Base-by-base conservation (phyloP, 2,797 vertebrate species). In the Urophycis tenuis region DNA sequence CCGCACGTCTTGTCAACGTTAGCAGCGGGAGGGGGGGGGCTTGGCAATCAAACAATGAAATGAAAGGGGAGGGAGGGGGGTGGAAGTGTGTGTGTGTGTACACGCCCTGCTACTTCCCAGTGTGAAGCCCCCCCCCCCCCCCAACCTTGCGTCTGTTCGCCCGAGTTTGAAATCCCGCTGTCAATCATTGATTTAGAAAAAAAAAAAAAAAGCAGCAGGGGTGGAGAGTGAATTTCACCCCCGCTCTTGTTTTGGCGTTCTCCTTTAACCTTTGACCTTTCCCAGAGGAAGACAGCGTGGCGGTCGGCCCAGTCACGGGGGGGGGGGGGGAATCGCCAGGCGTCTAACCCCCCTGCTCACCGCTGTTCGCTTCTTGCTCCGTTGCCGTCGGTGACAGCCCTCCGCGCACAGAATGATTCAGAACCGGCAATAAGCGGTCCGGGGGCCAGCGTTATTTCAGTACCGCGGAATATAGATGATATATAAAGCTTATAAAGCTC, bases 1-100 rank as follows among this genome's bases (percentile, higher is more conserved):
- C 10, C 5, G 17, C 22, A 60, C 49, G 2, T n/a, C 49, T 84
- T 89, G 90, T 90, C 87, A 87, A 64, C 49, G 3, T 60, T n/a
- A 88, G 83, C 29, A 75, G 25, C 88, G 79, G 85, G 80, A n/a
- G 10, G 79, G 81, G 33, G 31, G 45, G 49, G 19, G 49, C 19
- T 79, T 77, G 79, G 76, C 74, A 45, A 0, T 31, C 76, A 11
- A 9, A 83, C 82, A 86, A 75, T 73, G 60, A 39, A 12, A n/a
- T n/a, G n/a, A n/a, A n/a, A n/a, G n/a, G n/a, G n/a, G n/a, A n/a
- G n/a, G n/a, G n/a, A 10, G 64, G 49, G 75, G 39, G 45, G 5
- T 30, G 74, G 31, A 41, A 30, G 79, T 75, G 76, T 79, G 72
- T 73, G 75, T 25, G 79, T 75, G 76, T 79, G 72, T 73, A 75